Percentiles rank a stretch among this genome's conserved stretches.
Conservation (phyloP, 2,113 vertebrate genomes). For the Cryptotis parvus region DNA sequence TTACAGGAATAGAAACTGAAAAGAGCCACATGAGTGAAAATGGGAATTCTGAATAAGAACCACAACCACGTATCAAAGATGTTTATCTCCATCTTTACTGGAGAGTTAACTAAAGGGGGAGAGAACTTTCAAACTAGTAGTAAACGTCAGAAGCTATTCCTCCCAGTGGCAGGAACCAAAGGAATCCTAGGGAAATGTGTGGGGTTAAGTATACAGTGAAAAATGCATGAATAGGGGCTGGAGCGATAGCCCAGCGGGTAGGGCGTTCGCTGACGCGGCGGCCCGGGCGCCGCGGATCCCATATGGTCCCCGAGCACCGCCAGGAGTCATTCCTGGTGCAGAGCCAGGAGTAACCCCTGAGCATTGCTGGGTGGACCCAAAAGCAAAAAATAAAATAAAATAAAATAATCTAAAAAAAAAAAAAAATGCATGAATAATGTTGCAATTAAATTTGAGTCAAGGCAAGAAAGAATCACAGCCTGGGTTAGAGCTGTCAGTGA, state of each 20-base stretch:
- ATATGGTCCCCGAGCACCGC: too few relatives aligned
- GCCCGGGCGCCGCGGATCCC: too few relatives aligned
- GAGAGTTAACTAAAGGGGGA: background rate
- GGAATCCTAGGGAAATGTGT: background rate
- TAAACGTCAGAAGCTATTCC: background rate
- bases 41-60: background rate
- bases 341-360: too few relatives aligned
- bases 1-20: conserved; percentile 17
- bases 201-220: background rate
- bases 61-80: background rate
- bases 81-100: background rate
- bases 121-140: background rate
- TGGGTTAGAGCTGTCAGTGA: background rate
- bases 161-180: background rate
- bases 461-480: background rate
- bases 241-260: too few relatives aligned
- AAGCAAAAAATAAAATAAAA: too few relatives aligned
- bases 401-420: too few relatives aligned
- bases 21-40: background rate
- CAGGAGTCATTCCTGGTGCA: too few relatives aligned
- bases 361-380: too few relatives aligned
- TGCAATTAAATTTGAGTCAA: conserved; percentile 6
- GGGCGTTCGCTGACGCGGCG: too few relatives aligned
- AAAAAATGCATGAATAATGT: background rate
- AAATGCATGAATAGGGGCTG: background rate